A percentile compares a stretch with the other conserved stretches of the same genome.
Evolutionary conservation across 1,140 invertebrate genomes (phyloP).

Genomic region (Bombus huntii): DNA sequence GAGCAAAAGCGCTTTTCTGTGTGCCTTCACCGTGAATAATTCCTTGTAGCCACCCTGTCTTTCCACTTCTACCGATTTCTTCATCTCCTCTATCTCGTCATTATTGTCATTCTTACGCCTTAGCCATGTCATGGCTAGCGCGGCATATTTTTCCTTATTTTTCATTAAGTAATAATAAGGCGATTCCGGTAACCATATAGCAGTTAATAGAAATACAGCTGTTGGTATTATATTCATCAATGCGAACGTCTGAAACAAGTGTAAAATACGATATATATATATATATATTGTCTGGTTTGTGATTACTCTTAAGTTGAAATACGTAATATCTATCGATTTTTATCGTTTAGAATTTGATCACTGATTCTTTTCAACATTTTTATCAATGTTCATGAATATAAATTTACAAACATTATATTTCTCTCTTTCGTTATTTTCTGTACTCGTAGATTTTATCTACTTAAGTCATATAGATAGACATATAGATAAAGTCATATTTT

Average conservation of each 20-base stretch:
- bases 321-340: background rate
- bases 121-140: constrained; percentile 1
- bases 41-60: constrained; percentile 75
- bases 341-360: constrained; percentile 1
- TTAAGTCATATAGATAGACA: too few relatives aligned
- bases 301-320: background rate
- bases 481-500: too few relatives aligned
- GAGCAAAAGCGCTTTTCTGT: constrained; percentile 78
- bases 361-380: background rate
- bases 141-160: background rate
- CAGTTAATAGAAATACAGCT: constrained; percentile 84
- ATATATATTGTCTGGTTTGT: background rate
- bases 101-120: background rate
- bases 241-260: constrained; percentile 73
- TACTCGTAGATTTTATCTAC: background rate
- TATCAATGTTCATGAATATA: background rate
- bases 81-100: constrained; percentile 30
- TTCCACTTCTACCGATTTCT: constrained; percentile 18
- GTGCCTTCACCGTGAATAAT: constrained; percentile 80
- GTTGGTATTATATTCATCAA: constrained; percentile 82
- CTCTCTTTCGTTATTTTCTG: background rate
- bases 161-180: constrained; percentile 86
- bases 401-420: background rate
- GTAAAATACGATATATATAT: background rate
- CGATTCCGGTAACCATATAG: constrained; percentile 88